These are phyloP conservation scores for Phoenoteleia sp. DNA, from an alignment of 2,888 invertebrate species.

Conservation along the genomic window DNA sequence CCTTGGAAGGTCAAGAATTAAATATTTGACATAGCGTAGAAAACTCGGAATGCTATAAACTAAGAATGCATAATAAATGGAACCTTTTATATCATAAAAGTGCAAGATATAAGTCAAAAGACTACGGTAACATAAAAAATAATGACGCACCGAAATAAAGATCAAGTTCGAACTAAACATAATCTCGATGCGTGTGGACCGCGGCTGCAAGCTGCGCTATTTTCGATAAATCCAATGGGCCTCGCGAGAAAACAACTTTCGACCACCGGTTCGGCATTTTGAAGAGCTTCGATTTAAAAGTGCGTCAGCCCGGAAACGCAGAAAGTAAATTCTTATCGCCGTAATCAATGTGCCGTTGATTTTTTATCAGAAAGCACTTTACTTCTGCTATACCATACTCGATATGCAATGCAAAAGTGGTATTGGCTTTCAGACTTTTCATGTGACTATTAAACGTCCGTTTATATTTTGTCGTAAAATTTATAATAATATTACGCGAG, in stretches of 20 bases:
- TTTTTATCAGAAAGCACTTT: background rate
- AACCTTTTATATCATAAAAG: background rate
- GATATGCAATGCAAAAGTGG: background rate
- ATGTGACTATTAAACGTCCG: background rate
- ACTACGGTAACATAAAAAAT: constrained; percentile 52
- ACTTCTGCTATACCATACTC: background rate
- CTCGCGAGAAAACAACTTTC: constrained; percentile 67
- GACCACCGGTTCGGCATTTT: constrained; percentile 49
- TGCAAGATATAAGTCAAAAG: background rate
- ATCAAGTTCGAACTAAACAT: constrained; percentile 73
- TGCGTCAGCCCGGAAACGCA: background rate
- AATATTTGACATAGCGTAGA: too few relatives aligned
- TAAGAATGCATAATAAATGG: too few relatives aligned
- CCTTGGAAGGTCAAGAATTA: too few relatives aligned
- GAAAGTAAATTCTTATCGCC: background rate
- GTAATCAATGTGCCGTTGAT: background rate
- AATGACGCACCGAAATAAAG: constrained; percentile 72
- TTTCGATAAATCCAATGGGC: constrained; percentile 69
- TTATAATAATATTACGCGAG: background rate
- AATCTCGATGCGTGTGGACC: constrained; percentile 62
- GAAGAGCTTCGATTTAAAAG: constrained; percentile 25
- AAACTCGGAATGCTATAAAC: too few relatives aligned
- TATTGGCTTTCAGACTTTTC: background rate
- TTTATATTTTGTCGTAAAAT: constrained; percentile 7
- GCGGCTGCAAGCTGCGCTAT: constrained; percentile 69